A percentile compares a stretch with the other conserved stretches of the same genome.
Evolutionary conservation across 2,797 vertebrate genomes (phyloP).

Genomic region (Delichon dasypus): DNA sequence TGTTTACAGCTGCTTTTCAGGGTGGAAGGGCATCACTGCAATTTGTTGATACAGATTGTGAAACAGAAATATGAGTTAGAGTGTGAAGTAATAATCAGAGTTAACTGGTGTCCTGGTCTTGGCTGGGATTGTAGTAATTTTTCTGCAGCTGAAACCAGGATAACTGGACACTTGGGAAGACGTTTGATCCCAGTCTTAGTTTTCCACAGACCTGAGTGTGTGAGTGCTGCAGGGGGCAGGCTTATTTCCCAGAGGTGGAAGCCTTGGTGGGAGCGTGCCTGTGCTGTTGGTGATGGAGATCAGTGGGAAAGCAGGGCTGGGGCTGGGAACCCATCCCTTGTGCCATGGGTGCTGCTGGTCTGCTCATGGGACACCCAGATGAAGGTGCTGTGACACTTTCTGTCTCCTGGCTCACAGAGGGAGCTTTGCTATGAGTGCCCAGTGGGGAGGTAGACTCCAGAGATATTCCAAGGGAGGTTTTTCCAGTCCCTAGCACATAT

Average conservation of each 20-base stretch:
- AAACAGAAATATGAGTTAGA: neutral
- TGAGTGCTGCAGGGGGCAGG: neutral
- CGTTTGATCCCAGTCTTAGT: neutral
- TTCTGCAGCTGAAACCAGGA: neutral
- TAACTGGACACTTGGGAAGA: neutral
- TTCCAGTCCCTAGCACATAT: neutral
- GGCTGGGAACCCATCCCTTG: neutral
- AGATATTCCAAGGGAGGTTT: neutral
- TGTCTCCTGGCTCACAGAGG: neutral
- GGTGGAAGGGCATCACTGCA: neutral
- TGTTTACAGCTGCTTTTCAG: neutral
- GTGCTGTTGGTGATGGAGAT: neutral
- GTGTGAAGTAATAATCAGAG: neutral
- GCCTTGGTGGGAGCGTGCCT: fast-evolving
- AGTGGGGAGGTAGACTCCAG: fast-evolving
- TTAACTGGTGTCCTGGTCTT: neutral
- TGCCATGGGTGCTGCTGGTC: fast-evolving
- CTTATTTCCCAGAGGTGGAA: fast-evolving
- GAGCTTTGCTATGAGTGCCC: neutral
- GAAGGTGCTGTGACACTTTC: fast-evolving
- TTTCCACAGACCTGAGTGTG: neutral
- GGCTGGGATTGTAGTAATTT: neutral
- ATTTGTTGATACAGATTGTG: neutral
- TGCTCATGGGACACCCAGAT: neutral
- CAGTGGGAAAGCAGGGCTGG: neutral